Evolutionary conservation across 2,113 vertebrate genomes (phyloP).

Genomic region (Lates calcarifer): DNA sequence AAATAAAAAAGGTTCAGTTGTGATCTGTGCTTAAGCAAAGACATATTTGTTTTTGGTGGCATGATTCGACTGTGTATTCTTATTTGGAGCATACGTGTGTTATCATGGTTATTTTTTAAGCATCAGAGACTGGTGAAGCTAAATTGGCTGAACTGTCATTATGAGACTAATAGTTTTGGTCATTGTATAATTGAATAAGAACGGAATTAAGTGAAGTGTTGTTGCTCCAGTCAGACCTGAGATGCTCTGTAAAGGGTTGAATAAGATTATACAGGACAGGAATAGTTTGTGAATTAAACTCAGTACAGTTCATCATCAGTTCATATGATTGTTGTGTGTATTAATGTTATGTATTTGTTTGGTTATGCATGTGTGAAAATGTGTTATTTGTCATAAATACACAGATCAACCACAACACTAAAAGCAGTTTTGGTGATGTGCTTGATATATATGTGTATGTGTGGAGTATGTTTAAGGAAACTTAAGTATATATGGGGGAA

Average conservation of each 20-base stretch:
- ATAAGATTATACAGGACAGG: not conserved
- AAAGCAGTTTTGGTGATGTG: too few relatives aligned
- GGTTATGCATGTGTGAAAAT: not conserved
- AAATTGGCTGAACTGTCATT: too few relatives aligned
- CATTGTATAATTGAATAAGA: not conserved
- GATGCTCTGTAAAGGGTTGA: not conserved
- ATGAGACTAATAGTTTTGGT: not conserved
- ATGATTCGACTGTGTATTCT: not conserved
- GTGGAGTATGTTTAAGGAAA: too few relatives aligned
- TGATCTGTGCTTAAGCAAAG: not conserved
- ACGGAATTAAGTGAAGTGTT: not conserved
- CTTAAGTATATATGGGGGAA: not conserved
- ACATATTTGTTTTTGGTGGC: not conserved
- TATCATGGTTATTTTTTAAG: not conserved
- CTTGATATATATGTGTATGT: too few relatives aligned
- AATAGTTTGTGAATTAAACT: not conserved
- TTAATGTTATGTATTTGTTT: not conserved
- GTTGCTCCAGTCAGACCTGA: not conserved
- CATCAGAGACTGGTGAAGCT: not conserved
- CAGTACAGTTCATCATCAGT: not conserved
- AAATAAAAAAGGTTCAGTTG: not conserved
- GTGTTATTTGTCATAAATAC: not conserved
- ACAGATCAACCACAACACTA: too few relatives aligned
- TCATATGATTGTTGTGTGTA: not conserved
- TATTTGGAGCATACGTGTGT: not conserved